A percentile compares a stretch with the other conserved stretches of the same genome.
Conservation (phyloP, 1,140 invertebrate species). For the Carposina sasakii region DNA sequence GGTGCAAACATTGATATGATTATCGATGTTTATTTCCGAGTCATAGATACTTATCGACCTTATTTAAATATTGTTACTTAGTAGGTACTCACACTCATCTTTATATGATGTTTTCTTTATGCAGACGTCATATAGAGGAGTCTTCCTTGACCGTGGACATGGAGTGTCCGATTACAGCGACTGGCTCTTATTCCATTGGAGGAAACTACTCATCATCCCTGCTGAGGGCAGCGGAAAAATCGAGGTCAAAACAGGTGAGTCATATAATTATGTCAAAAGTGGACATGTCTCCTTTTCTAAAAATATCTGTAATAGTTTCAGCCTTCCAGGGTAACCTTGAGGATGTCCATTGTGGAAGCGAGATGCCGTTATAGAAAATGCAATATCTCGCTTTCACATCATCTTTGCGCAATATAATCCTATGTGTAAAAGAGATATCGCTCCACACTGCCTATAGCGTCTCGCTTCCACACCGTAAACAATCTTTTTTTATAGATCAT, state of each 20-base stretch:
- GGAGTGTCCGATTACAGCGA: conserved; percentile 12
- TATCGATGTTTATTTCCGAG: neutral
- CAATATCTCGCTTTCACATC: neutral
- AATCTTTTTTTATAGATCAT: no score
- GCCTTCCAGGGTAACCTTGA: no score
- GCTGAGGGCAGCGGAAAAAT: conserved; percentile 28
- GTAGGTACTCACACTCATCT: neutral
- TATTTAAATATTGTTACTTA: neutral
- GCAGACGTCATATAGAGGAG: conserved; percentile 9
- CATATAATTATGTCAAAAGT: neutral
- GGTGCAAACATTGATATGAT: neutral
- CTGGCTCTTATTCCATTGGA: conserved; percentile 17
- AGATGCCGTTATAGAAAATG: no score
- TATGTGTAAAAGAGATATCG: no score
- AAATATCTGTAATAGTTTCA: neutral
- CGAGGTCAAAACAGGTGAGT: conserved; percentile 28
- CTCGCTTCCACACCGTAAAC: no score
- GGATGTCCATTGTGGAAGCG: no score
- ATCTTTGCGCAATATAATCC: no score
- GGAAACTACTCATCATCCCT: conserved; percentile 27
- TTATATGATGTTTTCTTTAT: neutral
- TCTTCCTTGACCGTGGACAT: neutral
- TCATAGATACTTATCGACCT: neutral
- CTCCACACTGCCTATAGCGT: no score
- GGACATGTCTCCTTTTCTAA: neutral